A percentile compares a stretch with the other conserved stretches of the same genome.
Evolutionary conservation across 1,140 invertebrate genomes (phyloP).

Genomic region (Zaprionus africanus): DNA sequence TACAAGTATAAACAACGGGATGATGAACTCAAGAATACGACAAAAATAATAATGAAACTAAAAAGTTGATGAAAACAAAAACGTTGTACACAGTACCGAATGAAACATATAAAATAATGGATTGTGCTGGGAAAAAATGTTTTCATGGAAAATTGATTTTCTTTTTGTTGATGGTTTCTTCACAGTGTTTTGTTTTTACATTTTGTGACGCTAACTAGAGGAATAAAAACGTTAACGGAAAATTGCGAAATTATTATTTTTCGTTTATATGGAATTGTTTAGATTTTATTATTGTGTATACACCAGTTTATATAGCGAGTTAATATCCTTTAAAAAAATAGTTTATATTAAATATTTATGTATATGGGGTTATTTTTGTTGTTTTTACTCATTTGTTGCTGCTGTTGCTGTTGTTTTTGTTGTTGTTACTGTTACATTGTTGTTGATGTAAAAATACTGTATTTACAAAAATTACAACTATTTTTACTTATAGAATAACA

Average conservation of each 20-base stretch:
- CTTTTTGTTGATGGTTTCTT: conserved; percentile 4
- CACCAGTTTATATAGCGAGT: conserved; percentile 52
- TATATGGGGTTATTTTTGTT: conserved; percentile 50
- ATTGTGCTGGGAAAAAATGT: conserved; percentile 46
- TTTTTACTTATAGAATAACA: conserved; percentile 73
- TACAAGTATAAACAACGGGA: conserved; percentile 44
- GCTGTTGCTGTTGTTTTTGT: conserved; percentile 26
- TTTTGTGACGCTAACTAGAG: conserved; percentile 46
- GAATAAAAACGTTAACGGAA: conserved; percentile 30
- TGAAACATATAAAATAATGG: conserved; percentile 50
- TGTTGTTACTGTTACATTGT: conserved; percentile 46
- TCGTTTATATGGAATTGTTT: conserved; percentile 63
- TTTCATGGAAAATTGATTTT: conserved; percentile 58
- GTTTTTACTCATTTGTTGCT: conserved; percentile 49
- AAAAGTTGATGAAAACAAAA: conserved; percentile 57
- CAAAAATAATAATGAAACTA: conserved; percentile 12
- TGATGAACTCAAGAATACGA: conserved; percentile 32
- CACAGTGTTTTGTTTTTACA: conserved; percentile 11
- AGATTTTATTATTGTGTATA: conserved; percentile 59
- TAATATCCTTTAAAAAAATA: conserved; percentile 78
- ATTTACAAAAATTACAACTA: conserved; percentile 77
- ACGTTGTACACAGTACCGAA: conserved; percentile 64
- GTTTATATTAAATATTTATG: conserved; percentile 59
- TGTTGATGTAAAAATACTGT: conserved; percentile 76
- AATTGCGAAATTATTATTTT: conserved; percentile 23